Percentiles rank a stretch among this genome's conserved stretches.
phyloP scores from a whole-genome alignment of 2,888 invertebrate genomes.

The Entomobrya multifasciata region DNA sequence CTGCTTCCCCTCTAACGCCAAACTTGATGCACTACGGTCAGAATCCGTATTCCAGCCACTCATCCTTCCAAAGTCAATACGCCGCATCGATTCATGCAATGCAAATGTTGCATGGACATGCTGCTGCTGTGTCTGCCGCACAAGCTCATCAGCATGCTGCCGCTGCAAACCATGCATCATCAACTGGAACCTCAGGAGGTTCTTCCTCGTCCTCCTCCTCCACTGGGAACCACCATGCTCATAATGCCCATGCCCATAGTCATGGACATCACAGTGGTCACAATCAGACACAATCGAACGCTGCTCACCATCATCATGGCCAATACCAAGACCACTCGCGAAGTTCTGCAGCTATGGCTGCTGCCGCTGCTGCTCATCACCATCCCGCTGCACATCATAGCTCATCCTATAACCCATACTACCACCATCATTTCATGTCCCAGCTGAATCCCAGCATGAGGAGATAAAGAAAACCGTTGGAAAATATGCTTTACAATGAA shows the following conservation, averaged over 20 bases:
- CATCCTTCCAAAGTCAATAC: slow-evolving; percentile 54
- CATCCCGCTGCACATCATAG: slow-evolving; percentile 56
- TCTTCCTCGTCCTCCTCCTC: slow-evolving; percentile 14
- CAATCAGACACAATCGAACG: slow-evolving; percentile 7
- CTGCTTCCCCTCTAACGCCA: slow-evolving; percentile 56
- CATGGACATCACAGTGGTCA: slow-evolving; percentile 18
- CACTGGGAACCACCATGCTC: slow-evolving; percentile 43
- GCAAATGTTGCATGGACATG: slow-evolving; percentile 65
- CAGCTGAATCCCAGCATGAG: slow-evolving; percentile 68
- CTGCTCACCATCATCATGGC: slow-evolving; percentile 38
- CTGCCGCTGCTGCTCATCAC: slow-evolving; percentile 51
- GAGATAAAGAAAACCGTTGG: slow-evolving; percentile 37
- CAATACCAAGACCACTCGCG: slow-evolving; percentile 58
- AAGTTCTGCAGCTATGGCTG: slow-evolving; percentile 23
- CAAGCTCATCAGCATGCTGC: slow-evolving; percentile 48
- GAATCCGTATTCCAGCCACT: slow-evolving; percentile 43
- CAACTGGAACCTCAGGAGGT: slow-evolving; percentile 29
- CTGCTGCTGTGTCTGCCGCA: slow-evolving; percentile 41
- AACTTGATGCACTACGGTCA: slow-evolving; percentile 66
- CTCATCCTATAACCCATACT: slow-evolving; percentile 37
- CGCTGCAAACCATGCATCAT: neutral
- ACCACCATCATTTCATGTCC: slow-evolving; percentile 47
- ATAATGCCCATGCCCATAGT: slow-evolving; percentile 42
- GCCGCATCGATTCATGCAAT: slow-evolving; percentile 44
- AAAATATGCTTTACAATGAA: no score